Conservation (phyloP, 2,113 vertebrate species). For the Dinomys branickii region DNA sequence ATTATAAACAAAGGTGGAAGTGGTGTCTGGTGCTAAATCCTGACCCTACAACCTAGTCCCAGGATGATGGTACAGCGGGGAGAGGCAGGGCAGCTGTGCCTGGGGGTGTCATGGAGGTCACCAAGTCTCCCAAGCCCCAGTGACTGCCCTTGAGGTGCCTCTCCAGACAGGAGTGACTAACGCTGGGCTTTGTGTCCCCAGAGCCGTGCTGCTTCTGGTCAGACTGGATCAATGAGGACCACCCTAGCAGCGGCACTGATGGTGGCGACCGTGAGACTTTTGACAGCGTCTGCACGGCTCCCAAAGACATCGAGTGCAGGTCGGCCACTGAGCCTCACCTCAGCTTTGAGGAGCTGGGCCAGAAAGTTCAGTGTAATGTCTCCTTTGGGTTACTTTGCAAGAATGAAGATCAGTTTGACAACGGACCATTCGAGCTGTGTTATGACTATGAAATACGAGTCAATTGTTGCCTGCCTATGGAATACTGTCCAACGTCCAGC, state of each 20-base stretch:
- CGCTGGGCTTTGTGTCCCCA: neutral
- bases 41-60: neutral
- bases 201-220: conserved; percentile 67
- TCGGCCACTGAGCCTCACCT: neutral
- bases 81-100: neutral
- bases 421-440: conserved; percentile 40
- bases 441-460: conserved; percentile 85
- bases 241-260: fast-evolving
- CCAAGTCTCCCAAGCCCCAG: fast-evolving
- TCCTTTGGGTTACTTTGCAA: conserved; percentile 79
- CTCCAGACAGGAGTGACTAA: fast-evolving
- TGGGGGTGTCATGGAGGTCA: neutral
- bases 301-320: conserved; percentile 67
- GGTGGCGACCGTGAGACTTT: conserved; percentile 48
- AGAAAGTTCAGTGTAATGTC: conserved; percentile 72
- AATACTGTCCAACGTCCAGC: fast-evolving
- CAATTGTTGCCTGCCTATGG: conserved; percentile 77
- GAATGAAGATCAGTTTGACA: conserved; percentile 77
- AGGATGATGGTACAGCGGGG: neutral
- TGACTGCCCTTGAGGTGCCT: fast-evolving
- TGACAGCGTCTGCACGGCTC: neutral
- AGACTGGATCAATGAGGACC: conserved; percentile 70
- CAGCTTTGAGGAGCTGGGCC: conserved; percentile 43
- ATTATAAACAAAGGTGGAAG: neutral
- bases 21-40: neutral